Base-by-base conservation (phyloP, 2,888 invertebrate genomes). In the Harpalus rubripes region DNA sequence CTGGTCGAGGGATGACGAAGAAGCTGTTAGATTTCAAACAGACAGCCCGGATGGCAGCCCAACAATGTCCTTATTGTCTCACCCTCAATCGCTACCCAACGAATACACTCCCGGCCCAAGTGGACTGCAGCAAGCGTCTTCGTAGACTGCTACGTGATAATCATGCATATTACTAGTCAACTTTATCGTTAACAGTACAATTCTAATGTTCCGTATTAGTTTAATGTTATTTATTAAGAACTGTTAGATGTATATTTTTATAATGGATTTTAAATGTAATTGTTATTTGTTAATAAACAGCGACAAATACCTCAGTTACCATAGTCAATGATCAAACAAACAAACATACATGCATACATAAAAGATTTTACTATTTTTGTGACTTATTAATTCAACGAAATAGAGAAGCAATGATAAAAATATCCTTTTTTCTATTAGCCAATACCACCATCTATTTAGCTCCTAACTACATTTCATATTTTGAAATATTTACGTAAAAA, bases 181-280 rank as follows among this genome's bases (percentile, higher is more conserved):
- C 32, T 68, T 68, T 68, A 68, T 63, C 32, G 15, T 74, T 74
- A 44, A 18, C n/a, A 41, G 72, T 74, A 74, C 72, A 74, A 74
- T 68, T 68, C 83, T 39, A 74, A 68, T 82, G 74, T 74, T 83
- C 83, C 83, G 68, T 74, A 76, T 59, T 83, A 74, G 72, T 68
- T 74, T 52, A 59, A 84, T 84, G 84, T 84, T 78, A 84, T 84
- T 84, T 84, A 84, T 84, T 84, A 56, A 61, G 63, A 63, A 63
- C 63, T 63, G 63, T 63, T 63, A 63, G 63, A 74, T 74, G 44
- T 74, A 74, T 74, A 74, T 74, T 74, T 74, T 74, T 74, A 74
- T 74, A 74, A 74, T 68, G n/a, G 41, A 41, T 74, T 74, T 74
- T 74, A 74, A 74, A 68, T 68, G 22, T 41, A 32, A 74, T 74